These are phyloP conservation scores for Chondrilla cf. caribensis DNA, from an alignment of 37 sponge, comb jelly and placozoan species.

Conservation along the genomic window DNA sequence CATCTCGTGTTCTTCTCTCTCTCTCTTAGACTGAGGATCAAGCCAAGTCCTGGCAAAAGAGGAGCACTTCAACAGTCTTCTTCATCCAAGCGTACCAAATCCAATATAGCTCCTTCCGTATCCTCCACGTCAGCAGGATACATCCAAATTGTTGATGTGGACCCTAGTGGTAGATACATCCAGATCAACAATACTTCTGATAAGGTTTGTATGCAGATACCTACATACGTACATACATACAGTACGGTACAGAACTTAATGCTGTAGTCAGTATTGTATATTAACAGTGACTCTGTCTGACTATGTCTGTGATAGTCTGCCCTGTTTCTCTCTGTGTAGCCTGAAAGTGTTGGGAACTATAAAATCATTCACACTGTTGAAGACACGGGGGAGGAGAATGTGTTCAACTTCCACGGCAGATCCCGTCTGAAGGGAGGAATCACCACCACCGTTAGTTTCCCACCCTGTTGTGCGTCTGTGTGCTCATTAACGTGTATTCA, in stretches of 20 bases:
- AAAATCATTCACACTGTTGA: slow-evolving; percentile 62
- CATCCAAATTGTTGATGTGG: slow-evolving; percentile 74
- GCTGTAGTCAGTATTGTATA: no score
- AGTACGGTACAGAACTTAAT: no score
- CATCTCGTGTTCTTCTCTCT: no score
- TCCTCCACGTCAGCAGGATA: slow-evolving; percentile 53
- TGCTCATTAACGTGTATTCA: background rate
- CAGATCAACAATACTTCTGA: slow-evolving; percentile 72
- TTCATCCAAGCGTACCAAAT: background rate
- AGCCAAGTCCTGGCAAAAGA: background rate
- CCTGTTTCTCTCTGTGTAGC: slow-evolving; percentile 14
- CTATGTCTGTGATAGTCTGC: background rate
- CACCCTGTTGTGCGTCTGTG: no score
- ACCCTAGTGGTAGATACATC: slow-evolving; percentile 59
- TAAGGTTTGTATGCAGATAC: slow-evolving; percentile 41
- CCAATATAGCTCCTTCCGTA: slow-evolving; percentile 8
- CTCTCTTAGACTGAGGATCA: background rate
- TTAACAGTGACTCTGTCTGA: background rate
- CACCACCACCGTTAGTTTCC: slow-evolving; percentile 63
- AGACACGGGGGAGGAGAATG: slow-evolving; percentile 17
- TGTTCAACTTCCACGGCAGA: slow-evolving; percentile 68
- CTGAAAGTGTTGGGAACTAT: slow-evolving; percentile 56
- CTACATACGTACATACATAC: no score
- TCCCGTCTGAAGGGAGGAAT: slow-evolving; percentile 73
- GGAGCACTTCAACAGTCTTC: background rate